These are phyloP conservation scores for Pavo muticus DNA, from an alignment of 2,113 vertebrate genomes.

Conservation along the genomic window DNA sequence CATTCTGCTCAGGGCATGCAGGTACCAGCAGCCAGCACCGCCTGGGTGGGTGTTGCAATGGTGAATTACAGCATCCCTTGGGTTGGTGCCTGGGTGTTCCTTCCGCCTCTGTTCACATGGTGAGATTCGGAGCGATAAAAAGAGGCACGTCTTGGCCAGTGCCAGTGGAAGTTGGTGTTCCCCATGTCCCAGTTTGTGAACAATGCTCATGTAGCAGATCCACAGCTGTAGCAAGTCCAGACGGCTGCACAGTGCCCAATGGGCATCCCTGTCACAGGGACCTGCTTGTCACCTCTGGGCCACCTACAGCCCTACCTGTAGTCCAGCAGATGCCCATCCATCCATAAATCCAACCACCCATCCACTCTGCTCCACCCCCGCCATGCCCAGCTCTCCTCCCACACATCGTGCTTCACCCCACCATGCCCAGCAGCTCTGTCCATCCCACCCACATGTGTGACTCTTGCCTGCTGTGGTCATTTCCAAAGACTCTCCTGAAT, in stretches of 20 bases:
- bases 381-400: neutral
- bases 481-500: neutral
- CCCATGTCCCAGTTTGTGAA: fast-evolving
- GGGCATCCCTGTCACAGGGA: neutral
- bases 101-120: neutral
- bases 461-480: neutral
- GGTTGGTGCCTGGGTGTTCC: neutral
- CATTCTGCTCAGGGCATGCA: neutral
- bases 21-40: neutral
- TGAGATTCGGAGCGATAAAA: neutral
- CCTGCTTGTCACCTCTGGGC: neutral
- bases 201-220: neutral
- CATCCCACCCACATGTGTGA: neutral
- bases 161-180: neutral
- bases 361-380: neutral
- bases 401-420: too few relatives aligned
- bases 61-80: neutral
- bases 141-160: neutral
- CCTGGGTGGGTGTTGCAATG: neutral
- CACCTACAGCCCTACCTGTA: neutral
- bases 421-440: neutral
- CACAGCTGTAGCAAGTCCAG: neutral
- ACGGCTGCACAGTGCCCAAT: too few relatives aligned
- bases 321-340: neutral
- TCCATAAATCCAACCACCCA: neutral